These are phyloP conservation scores for Pollenia griseotomentosa DNA, from an alignment of 2,888 invertebrate genomes.

Conservation along the genomic window DNA sequence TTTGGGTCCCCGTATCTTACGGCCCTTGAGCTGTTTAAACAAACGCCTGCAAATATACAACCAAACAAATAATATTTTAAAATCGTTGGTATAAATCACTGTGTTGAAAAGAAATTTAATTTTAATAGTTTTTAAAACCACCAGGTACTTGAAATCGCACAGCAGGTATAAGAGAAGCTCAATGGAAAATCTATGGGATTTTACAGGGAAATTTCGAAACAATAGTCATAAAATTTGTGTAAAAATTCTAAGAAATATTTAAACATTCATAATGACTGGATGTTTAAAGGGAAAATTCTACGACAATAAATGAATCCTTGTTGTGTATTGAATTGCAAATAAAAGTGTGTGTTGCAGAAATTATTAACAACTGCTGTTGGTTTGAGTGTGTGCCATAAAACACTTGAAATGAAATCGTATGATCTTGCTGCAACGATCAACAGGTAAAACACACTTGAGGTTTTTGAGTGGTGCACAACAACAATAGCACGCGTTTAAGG, in stretches of 20 bases:
- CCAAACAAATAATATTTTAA: conserved; percentile 22
- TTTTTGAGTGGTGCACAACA: neutral
- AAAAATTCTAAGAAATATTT: neutral
- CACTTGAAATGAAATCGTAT: conserved; percentile 48
- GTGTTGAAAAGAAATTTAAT: conserved; percentile 1
- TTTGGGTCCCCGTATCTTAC: conserved; percentile 69
- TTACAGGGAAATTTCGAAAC: conserved; percentile 31
- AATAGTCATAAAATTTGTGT: conserved; percentile 2
- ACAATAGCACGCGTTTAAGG: conserved; percentile 43
- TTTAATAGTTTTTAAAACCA: conserved; percentile 6
- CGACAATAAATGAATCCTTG: neutral
- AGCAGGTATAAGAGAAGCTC: conserved; percentile 31
- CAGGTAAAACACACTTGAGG: conserved; percentile 59
- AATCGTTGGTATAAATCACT: neutral
- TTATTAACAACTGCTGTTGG: neutral
- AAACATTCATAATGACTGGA: conserved; percentile 42
- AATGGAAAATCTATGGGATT: conserved; percentile 38
- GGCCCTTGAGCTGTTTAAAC: conserved; percentile 74
- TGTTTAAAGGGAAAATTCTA: conserved; percentile 24
- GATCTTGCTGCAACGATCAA: neutral
- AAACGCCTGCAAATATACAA: conserved; percentile 74
- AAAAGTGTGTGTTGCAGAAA: conserved; percentile 25
- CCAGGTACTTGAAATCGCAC: conserved; percentile 15
- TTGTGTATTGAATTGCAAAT: conserved; percentile 39
- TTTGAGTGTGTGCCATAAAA: conserved; percentile 47